phyloP scores from a whole-genome alignment of 2,888 invertebrate species.

The Drosophila leonis region DNA sequence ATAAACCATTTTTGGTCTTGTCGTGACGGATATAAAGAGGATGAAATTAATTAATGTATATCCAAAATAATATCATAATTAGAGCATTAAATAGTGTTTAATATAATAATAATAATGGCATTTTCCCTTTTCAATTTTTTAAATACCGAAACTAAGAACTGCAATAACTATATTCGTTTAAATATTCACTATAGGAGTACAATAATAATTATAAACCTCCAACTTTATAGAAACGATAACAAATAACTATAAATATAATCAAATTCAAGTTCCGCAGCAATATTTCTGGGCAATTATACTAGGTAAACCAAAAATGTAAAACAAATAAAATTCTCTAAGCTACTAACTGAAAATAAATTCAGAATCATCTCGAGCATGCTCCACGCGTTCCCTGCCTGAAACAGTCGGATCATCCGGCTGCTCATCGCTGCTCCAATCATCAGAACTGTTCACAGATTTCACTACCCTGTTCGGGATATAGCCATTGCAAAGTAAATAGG shows the following conservation, averaged over 20 bases:
- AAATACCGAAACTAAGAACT: no score
- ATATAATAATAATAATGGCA: background rate
- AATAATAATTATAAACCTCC: background rate
- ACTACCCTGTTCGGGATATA: conserved; percentile 8
- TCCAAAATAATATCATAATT: background rate
- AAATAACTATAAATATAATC: background rate
- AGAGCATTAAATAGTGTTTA: no score
- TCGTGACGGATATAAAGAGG: no score
- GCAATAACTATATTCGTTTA: background rate
- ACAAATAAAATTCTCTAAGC: background rate
- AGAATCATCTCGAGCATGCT: conserved; percentile 1
- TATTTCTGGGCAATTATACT: background rate
- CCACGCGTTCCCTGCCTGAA: conserved; percentile 20
- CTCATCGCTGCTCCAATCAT: conserved; percentile 33
- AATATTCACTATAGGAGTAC: background rate
- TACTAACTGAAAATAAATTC: background rate
- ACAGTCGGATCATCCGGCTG: background rate
- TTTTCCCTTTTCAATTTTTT: background rate
- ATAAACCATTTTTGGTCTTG: no score
- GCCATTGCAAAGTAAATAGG: conserved; percentile 18
- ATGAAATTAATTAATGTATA: background rate
- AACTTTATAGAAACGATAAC: background rate
- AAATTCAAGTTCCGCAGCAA: background rate
- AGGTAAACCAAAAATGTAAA: background rate
- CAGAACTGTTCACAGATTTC: background rate